phyloP scores from a whole-genome alignment of 2,797 vertebrate species.

The Sphenopsis melanotis region DNA sequence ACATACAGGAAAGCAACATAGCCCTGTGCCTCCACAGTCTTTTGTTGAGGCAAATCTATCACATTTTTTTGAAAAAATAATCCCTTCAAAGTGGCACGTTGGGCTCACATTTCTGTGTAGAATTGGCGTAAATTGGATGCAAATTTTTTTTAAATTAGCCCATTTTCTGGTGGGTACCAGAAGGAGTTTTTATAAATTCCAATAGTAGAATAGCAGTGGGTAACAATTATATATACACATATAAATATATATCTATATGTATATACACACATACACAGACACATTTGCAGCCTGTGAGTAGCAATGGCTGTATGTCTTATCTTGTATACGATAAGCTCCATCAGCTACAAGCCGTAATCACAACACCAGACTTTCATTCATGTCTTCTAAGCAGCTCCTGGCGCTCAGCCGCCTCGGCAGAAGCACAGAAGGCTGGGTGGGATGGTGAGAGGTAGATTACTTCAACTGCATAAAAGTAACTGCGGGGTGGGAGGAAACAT shows the following conservation, averaged over 20 bases:
- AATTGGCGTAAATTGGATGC: neutral
- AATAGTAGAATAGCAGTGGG: fast-evolving
- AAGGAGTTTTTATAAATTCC: neutral
- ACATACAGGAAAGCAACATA: neutral
- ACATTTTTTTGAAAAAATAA: neutral
- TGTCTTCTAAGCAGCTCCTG: neutral
- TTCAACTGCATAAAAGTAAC: slow-evolving; percentile 19
- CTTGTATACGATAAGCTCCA: neutral
- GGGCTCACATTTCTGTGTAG: neutral
- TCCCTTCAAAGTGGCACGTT: neutral
- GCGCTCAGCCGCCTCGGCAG: neutral
- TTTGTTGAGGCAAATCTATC: neutral
- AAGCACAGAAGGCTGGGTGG: slow-evolving; percentile 22
- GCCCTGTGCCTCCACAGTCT: neutral
- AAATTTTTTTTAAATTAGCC: neutral
- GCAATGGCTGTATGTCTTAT: neutral
- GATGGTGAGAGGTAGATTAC: slow-evolving; percentile 40
- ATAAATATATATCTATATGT: neutral
- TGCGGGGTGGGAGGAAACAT: slow-evolving; percentile 23
- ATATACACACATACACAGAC: fast-evolving
- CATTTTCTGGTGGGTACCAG: neutral
- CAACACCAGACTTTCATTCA: slow-evolving; percentile 21
- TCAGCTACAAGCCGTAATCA: neutral
- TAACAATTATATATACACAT: neutral
- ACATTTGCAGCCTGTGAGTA: neutral